These are phyloP conservation scores for Tinea pellionella DNA, from an alignment of 2,888 invertebrate genomes.

Conservation along the genomic window DNA sequence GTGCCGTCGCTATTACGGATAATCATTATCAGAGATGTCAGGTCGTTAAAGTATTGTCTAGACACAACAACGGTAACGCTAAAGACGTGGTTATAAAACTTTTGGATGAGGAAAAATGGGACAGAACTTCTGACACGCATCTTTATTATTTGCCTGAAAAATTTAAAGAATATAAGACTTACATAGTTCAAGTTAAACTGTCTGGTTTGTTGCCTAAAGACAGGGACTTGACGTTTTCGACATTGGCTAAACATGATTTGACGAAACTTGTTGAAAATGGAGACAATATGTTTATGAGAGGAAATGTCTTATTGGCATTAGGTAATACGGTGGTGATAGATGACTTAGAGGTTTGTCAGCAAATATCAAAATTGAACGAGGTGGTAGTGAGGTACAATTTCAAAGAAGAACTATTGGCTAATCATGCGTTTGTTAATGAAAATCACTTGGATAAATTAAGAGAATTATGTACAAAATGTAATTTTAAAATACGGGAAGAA, in stretches of 20 bases:
- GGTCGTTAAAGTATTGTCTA: slow-evolving; percentile 53
- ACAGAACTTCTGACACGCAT: slow-evolving; percentile 41
- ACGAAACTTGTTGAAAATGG: slow-evolving; percentile 34
- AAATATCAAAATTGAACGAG: slow-evolving; percentile 55
- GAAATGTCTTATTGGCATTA: slow-evolving; percentile 65
- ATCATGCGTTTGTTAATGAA: slow-evolving; percentile 44
- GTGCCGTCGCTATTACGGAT: slow-evolving; percentile 58
- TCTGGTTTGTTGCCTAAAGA: slow-evolving; percentile 48
- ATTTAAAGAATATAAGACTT: slow-evolving; percentile 51
- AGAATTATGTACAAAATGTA: slow-evolving; percentile 46
- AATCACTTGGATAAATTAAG: slow-evolving; percentile 59
- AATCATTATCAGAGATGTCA: slow-evolving; percentile 66
- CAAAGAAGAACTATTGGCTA: slow-evolving; percentile 56
- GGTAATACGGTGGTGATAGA: slow-evolving; percentile 74
- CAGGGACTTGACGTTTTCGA: slow-evolving; percentile 47
- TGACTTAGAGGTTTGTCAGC: slow-evolving; percentile 69
- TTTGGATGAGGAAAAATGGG: slow-evolving; percentile 70
- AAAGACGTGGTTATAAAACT: slow-evolving; percentile 58
- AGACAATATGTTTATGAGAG: slow-evolving; percentile 46
- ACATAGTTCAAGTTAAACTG: slow-evolving; percentile 44
- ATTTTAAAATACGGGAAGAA: slow-evolving; percentile 24
- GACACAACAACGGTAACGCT: slow-evolving; percentile 33
- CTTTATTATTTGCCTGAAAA: slow-evolving; percentile 63
- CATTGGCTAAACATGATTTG: slow-evolving; percentile 34
- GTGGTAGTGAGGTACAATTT: slow-evolving; percentile 65